Conservation (phyloP, 2,888 invertebrate species). For the Nipponacmea schrenckii region DNA sequence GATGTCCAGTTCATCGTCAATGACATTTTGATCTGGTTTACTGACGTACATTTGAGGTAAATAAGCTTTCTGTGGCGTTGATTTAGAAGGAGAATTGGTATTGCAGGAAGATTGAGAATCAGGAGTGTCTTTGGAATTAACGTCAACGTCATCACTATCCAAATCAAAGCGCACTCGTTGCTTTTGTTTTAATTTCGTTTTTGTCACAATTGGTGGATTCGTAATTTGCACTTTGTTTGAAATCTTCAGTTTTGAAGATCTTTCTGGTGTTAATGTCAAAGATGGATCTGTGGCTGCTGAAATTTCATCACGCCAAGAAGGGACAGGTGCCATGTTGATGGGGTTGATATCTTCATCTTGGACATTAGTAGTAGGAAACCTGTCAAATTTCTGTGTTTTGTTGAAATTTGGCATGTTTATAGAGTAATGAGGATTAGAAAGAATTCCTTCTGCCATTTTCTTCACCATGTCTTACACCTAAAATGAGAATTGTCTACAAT, state of each 20-base stretch:
- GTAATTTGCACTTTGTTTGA: conserved; percentile 12
- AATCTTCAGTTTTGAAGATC: conserved; percentile 19
- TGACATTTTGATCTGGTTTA: conserved; percentile 35
- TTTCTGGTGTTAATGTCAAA: conserved; percentile 52
- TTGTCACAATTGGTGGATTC: not conserved
- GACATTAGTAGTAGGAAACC: not conserved
- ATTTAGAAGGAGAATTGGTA: conserved; percentile 23
- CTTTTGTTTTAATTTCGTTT: conserved; percentile 20
- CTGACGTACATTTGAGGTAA: conserved; percentile 24
- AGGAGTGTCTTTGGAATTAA: not conserved
- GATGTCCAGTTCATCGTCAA: conserved; percentile 22
- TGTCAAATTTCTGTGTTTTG: not conserved
- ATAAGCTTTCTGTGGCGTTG: conserved; percentile 17
- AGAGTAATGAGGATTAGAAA: not conserved
- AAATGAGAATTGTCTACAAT: no score
- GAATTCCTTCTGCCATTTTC: not conserved
- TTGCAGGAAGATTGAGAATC: conserved; percentile 21
- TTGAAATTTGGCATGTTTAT: not conserved
- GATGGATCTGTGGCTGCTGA: conserved; percentile 41
- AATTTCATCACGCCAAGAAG: conserved; percentile 11
- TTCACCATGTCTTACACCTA: not conserved
- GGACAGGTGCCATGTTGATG: conserved; percentile 24
- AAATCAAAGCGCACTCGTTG: conserved; percentile 48
- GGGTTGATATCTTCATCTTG: conserved; percentile 9
- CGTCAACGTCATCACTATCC: conserved; percentile 26